These are phyloP conservation scores for Squalus acanthias DNA, from an alignment of 2,797 vertebrate species.

Conservation along the genomic window DNA sequence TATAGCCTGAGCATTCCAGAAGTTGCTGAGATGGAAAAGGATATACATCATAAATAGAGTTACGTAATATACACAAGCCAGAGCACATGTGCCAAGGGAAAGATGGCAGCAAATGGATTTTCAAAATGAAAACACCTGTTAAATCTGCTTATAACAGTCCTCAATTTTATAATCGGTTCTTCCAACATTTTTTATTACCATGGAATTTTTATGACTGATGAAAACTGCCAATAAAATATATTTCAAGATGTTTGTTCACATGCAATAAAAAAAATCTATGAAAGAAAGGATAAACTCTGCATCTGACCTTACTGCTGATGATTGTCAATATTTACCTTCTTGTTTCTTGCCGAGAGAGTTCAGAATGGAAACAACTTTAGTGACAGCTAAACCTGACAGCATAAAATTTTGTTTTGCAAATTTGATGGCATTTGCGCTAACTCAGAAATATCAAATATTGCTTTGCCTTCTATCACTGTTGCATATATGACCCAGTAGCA, in stretches of 20 bases:
- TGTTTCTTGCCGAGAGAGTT: background rate
- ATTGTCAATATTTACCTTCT: background rate
- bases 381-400: background rate
- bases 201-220: background rate
- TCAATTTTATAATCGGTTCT: background rate
- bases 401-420: background rate
- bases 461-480: too few relatives aligned
- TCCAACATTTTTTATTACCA: background rate
- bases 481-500: too few relatives aligned
- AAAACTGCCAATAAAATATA: background rate
- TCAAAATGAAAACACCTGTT: constrained; percentile 25
- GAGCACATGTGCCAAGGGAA: background rate
- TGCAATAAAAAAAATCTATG: background rate
- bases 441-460: background rate
- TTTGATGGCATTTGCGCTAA: background rate
- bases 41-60: background rate
- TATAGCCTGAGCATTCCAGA: background rate
- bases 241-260: background rate
- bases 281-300: background rate
- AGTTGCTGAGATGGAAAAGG: background rate
- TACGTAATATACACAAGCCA: background rate
- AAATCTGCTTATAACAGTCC: background rate
- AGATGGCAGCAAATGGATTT: background rate
- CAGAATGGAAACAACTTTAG: background rate
- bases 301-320: background rate